phyloP scores from a whole-genome alignment of 2,797 vertebrate species.

The Acanthurus lineatus region DNA sequence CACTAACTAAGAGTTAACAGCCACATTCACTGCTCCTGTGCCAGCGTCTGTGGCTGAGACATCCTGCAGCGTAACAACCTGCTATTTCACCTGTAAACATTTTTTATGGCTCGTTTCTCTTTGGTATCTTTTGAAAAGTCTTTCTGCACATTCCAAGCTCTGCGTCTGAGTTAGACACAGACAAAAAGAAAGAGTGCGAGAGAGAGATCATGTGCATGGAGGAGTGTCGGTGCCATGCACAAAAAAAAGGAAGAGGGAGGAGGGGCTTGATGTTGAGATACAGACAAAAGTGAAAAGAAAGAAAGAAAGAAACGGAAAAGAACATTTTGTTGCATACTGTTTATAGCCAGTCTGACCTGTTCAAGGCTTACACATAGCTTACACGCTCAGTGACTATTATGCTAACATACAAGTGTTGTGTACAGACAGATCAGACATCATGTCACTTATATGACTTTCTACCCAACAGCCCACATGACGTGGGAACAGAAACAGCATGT shows the following conservation, averaged over 20 bases:
- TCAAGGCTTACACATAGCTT: conserved; percentile 14
- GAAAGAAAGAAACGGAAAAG: conserved; percentile 23
- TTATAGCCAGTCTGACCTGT: conserved; percentile 32
- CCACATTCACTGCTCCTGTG: conserved; percentile 12
- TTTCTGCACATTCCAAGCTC: conserved; percentile 24
- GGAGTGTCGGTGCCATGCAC: background rate
- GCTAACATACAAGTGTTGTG: background rate
- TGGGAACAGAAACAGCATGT: conserved; percentile 54
- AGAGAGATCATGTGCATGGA: background rate
- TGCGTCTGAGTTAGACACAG: background rate
- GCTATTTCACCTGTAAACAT: conserved; percentile 62
- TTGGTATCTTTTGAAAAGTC: conserved; percentile 17
- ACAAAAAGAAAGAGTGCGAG: background rate
- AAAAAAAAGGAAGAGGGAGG: background rate
- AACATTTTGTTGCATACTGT: conserved; percentile 13
- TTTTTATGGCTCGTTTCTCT: conserved; percentile 32
- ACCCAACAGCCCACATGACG: conserved; percentile 21
- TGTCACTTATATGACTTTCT: conserved; percentile 10
- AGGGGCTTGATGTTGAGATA: background rate
- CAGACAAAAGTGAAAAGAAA: conserved; percentile 27
- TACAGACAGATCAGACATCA: conserved; percentile 19
- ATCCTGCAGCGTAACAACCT: conserved; percentile 58
- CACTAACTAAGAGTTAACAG: conserved; percentile 16
- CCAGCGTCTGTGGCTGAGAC: conserved; percentile 21
- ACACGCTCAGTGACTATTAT: background rate